Base-by-base conservation (phyloP, 2,113 vertebrate genomes). In the Semicossyphus pulcher region DNA sequence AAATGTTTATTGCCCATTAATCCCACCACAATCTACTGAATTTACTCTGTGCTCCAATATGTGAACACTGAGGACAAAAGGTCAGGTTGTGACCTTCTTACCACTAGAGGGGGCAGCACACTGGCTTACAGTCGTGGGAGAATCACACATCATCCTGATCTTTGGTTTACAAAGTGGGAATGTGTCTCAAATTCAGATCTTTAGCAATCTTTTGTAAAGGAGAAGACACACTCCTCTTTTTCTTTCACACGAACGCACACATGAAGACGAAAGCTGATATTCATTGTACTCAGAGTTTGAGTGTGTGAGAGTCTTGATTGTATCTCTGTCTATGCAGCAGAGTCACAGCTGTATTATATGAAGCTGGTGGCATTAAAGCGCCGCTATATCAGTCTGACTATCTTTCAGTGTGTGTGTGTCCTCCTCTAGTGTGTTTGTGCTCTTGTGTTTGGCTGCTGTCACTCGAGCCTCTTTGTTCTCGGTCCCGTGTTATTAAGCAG, bases 51-150 rank as follows among this genome's bases (percentile, higher is more conserved):
- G 10, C 14, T 53, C n/a, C 45, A 41, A 26, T 18, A 1, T 59
- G 2, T 37, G 16, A 32, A 1, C 18, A 54, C 29, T 20, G n/a
- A 49, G 4, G 20, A 62, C 15, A 18, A 56, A 67, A 56, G 54
- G 71, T 76, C 49, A 63, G 5, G 56, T 25, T 48, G 31, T 48
- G 53, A 59, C 72, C 80, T 72, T 68, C 78, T 63, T 14, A 71
- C 85, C 91, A 88, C 83, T 83, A 91, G 90, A 84, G 86, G 89
- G 89, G 36, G 80, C 71, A 23, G 54, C 41, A 75, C 65, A 51
- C 41, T 34, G 64, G 36, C n/a, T 72, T 34, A 9, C 31, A 70
- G 28, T 28, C 14, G 10, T 51, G 31, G 12, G 12, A 20, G 45
- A 48, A 9, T 20, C 28, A 14, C 34, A 45, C 36, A 49, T 12